A percentile compares a stretch with the other conserved stretches of the same genome.
Evolutionary conservation across 2,113 vertebrate genomes (phyloP).

Genomic region (Otus sunia): DNA sequence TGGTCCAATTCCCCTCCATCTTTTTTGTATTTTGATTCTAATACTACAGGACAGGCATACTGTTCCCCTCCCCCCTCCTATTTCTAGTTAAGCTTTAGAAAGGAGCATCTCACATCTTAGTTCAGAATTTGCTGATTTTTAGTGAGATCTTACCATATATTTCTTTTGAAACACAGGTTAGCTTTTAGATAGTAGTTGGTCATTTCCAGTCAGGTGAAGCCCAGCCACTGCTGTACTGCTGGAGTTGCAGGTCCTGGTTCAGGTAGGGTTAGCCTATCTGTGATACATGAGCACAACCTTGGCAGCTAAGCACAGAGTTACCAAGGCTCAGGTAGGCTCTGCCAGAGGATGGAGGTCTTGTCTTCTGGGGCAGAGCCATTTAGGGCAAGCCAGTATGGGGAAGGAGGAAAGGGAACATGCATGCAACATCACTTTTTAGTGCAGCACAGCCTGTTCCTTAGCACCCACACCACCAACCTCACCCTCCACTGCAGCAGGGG

Average conservation of each 20-base stretch:
- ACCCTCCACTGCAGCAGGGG: not conserved
- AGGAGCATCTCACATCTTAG: not conserved
- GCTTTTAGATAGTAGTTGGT: not conserved
- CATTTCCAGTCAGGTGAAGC: not conserved
- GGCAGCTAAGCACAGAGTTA: not conserved
- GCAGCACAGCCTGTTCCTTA: not conserved
- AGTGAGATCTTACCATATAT: not conserved
- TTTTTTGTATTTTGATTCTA: not conserved
- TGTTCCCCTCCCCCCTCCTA: not conserved
- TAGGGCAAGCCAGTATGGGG: not conserved
- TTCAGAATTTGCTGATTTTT: not conserved
- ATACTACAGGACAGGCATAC: not conserved
- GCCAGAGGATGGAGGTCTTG: not conserved
- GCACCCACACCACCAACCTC: rapidly evolving
- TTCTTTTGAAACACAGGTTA: not conserved
- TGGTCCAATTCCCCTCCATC: not conserved
- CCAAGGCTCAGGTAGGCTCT: not conserved
- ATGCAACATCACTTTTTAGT: not conserved
- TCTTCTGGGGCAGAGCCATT: not conserved
- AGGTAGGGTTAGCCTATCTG: not conserved
- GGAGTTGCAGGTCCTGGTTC: not conserved
- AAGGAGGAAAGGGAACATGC: not conserved
- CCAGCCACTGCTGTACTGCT: not conserved
- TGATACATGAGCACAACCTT: not conserved
- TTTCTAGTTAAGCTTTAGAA: not conserved